A percentile compares a stretch with the other conserved stretches of the same genome.
phyloP scores from a whole-genome alignment of 2,888 invertebrate genomes.

The Dendrolimus pini region DNA sequence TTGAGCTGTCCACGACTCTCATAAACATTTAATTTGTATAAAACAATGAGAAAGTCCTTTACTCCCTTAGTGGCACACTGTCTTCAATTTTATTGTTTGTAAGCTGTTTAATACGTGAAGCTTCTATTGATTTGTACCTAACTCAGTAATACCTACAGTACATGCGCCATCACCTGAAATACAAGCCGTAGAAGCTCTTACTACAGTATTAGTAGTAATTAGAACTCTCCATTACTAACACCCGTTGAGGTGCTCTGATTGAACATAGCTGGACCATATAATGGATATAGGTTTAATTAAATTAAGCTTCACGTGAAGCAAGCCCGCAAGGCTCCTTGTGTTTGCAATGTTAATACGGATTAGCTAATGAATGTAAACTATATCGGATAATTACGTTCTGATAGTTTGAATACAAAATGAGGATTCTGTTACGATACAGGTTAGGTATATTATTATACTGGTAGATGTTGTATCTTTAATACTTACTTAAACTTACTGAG shows the following conservation, averaged over 20 bases:
- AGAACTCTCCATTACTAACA: neutral
- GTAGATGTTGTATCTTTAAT: neutral
- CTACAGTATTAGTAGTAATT: too few relatives aligned
- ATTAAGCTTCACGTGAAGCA: constrained; percentile 9
- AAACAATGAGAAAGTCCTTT: too few relatives aligned
- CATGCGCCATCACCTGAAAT: too few relatives aligned
- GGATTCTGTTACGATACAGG: neutral
- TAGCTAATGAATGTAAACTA: constrained; percentile 23
- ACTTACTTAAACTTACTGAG: too few relatives aligned
- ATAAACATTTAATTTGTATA: too few relatives aligned
- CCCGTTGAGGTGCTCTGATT: neutral
- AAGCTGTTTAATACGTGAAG: too few relatives aligned
- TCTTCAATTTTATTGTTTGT: too few relatives aligned
- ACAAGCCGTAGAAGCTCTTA: too few relatives aligned
- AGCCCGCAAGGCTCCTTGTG: constrained; percentile 6
- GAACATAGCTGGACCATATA: neutral
- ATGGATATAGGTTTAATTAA: constrained; percentile 11
- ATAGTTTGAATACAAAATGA: constrained; percentile 20
- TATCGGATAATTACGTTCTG: constrained; percentile 21
- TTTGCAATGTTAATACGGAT: constrained; percentile 26
- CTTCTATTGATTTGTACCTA: too few relatives aligned
- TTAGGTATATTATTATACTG: constrained; percentile 8
- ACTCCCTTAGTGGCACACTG: too few relatives aligned
- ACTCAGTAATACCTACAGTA: too few relatives aligned
- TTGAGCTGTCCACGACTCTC: too few relatives aligned